Base-by-base conservation (phyloP, 2,888 invertebrate genomes). In the Ceratothoa steindachneri region DNA sequence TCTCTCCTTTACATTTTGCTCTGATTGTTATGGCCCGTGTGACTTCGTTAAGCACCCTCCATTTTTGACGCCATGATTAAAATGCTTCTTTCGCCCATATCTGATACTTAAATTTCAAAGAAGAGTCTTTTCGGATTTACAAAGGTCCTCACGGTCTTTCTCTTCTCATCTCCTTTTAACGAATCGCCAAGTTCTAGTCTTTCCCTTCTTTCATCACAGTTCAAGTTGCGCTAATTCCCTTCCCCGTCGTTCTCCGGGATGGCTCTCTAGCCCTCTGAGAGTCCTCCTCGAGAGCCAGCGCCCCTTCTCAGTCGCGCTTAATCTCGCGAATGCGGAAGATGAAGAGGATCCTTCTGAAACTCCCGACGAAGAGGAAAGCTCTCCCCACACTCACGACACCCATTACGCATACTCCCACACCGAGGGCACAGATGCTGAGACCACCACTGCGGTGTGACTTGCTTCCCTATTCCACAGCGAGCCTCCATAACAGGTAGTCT, bases 291-390 rank as follows among this genome's bases (percentile, higher is more conserved):
- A 78, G 41, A 69, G 72, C 5, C 78, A 78, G 29, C 75, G 73
- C n/a, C 78, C 78, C 9, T 78, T 78, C 27, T 74, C 78, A 3
- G 78, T 78, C 5, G 71, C 75, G 5, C 78, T 78, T 41, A 73
- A 78, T 71, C 67, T 78, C 28, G 78, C 78, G 7, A 73, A 75
- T 24, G 75, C 78, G 2, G 78, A 78, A 29, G 78, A 78, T 19
- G 55, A 55, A 12, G 24, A 22, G 5, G 55, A 55, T 22, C 19
- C 7, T 22, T 5, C 24, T 7, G 55, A 55, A 19, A 22, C 15
- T 5, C 55, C 55, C 19, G 55, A 22, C 24, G 15, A 55, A 12
- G 55, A 22, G 55, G 19, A 19, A 22, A 22, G 55, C 19, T 55
- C 55, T 22, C 55, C 55, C 19, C 55, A 55, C 24, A 55, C 19